Evolutionary conservation across 2,888 invertebrate genomes (phyloP), one percentile per base, ranked within the genome.

Genomic region (Noctua janthe): DNA sequence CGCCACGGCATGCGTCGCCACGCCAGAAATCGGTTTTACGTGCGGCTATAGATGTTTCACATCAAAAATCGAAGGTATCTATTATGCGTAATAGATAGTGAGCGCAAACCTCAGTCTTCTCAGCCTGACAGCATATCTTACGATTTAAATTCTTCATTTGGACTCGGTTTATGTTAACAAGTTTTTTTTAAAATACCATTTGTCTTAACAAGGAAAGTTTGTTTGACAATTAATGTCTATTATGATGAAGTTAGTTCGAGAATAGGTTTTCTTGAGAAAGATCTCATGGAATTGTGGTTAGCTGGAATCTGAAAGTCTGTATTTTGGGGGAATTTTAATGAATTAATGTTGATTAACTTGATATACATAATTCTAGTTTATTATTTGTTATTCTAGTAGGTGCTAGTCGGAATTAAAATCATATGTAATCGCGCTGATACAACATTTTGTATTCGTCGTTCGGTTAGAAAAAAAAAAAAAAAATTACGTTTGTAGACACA

Each of bases 141-240:
- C 39, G 10, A 66, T 66, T 66, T 39, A 39, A 66, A 39, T 66
- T 0, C 4, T 20, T 20, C 39, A 20, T 20, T 39, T 4, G 66
- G 70, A 71, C 39, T 66, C 10, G 49, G 35, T 64, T 83, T 62
- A 43, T 54, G 47, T 29, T 11, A 51, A 39, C n/a, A 59, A 83
- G 80, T 51, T 71, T 81, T 72, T 67, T 56, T 29, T 1, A 29
- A 47, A 78, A 51, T 20, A 51, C 20, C 62, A 49, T 74, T 62
- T 71, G 51, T 78, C 62, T 49, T 79, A 86, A 76, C 62, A 71
- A 79, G 76, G 15, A 64, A 83, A 83, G 71, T 79, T 83, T 69
- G 43, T 64, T 29, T 56, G 15, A 35, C 20, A 66, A 75, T 62
- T 66, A 29, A 35, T 20, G 35, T 66, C n/a, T 66, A 51, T 17